Base-by-base conservation (phyloP, 2,797 vertebrate genomes). In the Enteromius mattozi region DNA sequence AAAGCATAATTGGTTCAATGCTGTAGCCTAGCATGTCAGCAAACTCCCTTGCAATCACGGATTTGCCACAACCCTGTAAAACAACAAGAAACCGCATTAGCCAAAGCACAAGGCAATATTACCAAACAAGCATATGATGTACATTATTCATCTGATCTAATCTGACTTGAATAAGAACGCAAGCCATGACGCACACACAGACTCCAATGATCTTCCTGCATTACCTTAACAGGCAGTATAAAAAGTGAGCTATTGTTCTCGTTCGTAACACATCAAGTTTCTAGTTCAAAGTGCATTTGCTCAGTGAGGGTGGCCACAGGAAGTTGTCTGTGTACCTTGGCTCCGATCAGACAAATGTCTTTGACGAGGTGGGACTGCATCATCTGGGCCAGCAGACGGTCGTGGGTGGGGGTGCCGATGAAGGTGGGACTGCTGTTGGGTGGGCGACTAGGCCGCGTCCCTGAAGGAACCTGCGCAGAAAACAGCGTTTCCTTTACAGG, bases 321-420 rank as follows among this genome's bases (percentile, higher is more conserved):
- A 74, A 83, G 54, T 71, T 82, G 9, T 21, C 59, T 81, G 82
- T 91, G 92, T 94, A 99, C 98, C 96, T 99, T 99, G 90, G 95
- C 94, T 89, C 98, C 98, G 71, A 99, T 96, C 83, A 99, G 93
- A 91, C 98, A 99, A 54, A 99, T 94, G 91, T 99, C 98, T 92
- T 97, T 99, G 82, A 97, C 97, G 94, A 97, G 95, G 90, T 99
- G 98, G 1, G 97, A 99, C 86, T 97, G 97, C 94, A 98, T 96
- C 96, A 99, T 98, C 89, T 99, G 97, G n/a, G 97, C 96, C 87
- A 99, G 90, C 17, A 99, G 93, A 45, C 94, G 95, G 77, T 95
- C 90, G 85, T 99, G 97, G 85, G 95, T 97, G 14, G 93, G 90
- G 21, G 98, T 98, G 69, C 94, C 94, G 91, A 99, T 91, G 88